These are phyloP conservation scores for Gasterosteus aculeatus DNA, from an alignment of 2,113 vertebrate species.

Conservation along the genomic window DNA sequence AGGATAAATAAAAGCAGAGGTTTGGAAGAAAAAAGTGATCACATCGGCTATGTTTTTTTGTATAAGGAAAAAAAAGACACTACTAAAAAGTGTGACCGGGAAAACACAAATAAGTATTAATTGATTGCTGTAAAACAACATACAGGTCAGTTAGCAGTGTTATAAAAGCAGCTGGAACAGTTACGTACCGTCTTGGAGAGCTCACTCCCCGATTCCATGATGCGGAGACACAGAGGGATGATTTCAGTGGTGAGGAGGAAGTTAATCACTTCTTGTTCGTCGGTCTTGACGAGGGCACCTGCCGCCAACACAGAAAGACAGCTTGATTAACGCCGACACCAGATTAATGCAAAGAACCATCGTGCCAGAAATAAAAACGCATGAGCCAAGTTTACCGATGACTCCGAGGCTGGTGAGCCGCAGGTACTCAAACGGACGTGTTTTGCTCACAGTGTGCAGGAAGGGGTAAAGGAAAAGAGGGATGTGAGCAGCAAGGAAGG, in stretches of 20 bases:
- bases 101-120: neutral
- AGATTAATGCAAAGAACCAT: neutral
- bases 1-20: neutral
- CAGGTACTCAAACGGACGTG: constrained; percentile 95
- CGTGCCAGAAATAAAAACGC: neutral
- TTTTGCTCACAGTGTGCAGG: constrained; percentile 98
- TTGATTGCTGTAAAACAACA: neutral
- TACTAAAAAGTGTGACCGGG: neutral
- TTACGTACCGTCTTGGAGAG: constrained; percentile 93
- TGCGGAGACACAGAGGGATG: constrained; percentile 96
- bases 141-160: neutral
- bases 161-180: neutral
- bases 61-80: neutral
- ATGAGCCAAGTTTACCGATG: constrained; percentile 83
- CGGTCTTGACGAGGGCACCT: constrained; percentile 98
- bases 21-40: neutral
- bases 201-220: constrained; percentile 99
- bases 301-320: constrained; percentile 23
- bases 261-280: constrained; percentile 99
- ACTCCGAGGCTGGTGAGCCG: constrained; percentile 96
- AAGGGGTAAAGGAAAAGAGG: constrained; percentile 98
- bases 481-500: constrained; percentile 96
- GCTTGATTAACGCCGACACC: neutral
- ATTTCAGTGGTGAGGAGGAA: constrained; percentile 98
- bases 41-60: neutral